These are phyloP conservation scores for Listronotus oregonensis DNA, from an alignment of 1,140 invertebrate genomes.

Conservation along the genomic window DNA sequence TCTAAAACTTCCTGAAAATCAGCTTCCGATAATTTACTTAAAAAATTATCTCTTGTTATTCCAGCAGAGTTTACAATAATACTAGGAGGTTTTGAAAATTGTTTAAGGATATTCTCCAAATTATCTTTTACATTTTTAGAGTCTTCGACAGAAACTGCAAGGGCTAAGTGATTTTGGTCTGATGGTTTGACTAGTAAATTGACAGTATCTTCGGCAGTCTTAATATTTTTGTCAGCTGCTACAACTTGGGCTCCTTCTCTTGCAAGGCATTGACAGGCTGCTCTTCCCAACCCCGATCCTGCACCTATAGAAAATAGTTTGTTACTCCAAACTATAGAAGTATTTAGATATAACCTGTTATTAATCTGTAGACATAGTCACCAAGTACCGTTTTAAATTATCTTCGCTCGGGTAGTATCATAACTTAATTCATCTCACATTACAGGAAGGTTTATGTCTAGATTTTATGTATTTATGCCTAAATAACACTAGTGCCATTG, in stretches of 20 bases:
- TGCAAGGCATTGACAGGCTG: conserved; percentile 76
- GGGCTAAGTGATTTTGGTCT: conserved; percentile 58
- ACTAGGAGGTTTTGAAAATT: conserved; percentile 69
- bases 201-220: conserved; percentile 65
- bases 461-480: too few species aligned
- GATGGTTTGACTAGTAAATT: conserved; percentile 46
- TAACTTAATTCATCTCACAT: too few species aligned
- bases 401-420: too few species aligned
- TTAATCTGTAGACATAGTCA: too few species aligned
- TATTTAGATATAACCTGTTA: too few species aligned
- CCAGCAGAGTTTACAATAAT: conserved; percentile 90
- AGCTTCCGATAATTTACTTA: conserved; percentile 77
- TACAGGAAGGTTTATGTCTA: too few species aligned
- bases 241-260: conserved; percentile 82
- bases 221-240: conserved; percentile 75
- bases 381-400: too few species aligned
- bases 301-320: conserved; percentile 67
- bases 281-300: conserved; percentile 84
- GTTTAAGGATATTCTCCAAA: conserved; percentile 61
- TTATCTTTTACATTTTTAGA: conserved; percentile 64
- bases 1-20: conserved; percentile 83
- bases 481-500: too few species aligned
- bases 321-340: too few species aligned
- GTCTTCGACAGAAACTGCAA: conserved; percentile 71
- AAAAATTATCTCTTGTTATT: conserved; percentile 80